These are phyloP conservation scores for Fissipunctia ypsillon DNA, from an alignment of 2,888 invertebrate genomes.

Conservation along the genomic window DNA sequence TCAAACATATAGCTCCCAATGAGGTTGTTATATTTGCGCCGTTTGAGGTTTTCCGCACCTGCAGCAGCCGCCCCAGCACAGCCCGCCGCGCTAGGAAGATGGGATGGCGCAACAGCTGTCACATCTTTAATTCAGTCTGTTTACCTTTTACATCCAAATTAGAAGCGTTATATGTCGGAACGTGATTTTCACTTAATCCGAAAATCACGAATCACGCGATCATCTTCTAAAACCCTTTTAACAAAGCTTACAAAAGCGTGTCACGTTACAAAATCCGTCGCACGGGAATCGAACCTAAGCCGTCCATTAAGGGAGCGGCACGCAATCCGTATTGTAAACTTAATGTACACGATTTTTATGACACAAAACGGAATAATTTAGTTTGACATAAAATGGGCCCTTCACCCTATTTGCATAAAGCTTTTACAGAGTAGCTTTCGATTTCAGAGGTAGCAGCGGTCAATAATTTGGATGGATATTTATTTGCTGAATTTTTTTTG, in stretches of 20 bases:
- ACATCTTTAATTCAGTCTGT: neutral
- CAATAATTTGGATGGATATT: neutral
- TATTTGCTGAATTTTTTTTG: neutral
- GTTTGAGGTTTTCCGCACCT: too few species aligned
- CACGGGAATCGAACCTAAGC: conserved; percentile 72
- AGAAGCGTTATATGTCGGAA: neutral
- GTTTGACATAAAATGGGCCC: conserved; percentile 76
- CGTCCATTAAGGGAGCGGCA: conserved; percentile 66
- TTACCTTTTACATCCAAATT: conserved; percentile 16
- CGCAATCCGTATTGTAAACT: conserved; percentile 68
- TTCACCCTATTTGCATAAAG: conserved; percentile 68
- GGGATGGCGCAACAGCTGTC: too few species aligned
- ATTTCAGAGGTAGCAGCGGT: conserved; percentile 23
- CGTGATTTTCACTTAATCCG: conserved; percentile 29
- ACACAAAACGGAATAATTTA: conserved; percentile 76
- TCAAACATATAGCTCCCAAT: too few species aligned
- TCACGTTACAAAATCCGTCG: conserved; percentile 59
- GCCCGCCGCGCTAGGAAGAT: too few species aligned
- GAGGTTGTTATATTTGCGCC: too few species aligned
- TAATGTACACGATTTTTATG: conserved; percentile 69
- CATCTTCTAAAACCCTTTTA: conserved; percentile 35
- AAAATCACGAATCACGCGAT: conserved; percentile 28
- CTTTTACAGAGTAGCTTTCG: conserved; percentile 52
- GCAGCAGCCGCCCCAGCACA: too few species aligned
- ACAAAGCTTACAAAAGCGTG: conserved; percentile 43